A percentile compares a stretch with the other conserved stretches of the same genome.
These are phyloP conservation scores for Oreochromis mossambicus DNA, from an alignment of 2,797 vertebrate species.

Conservation along the genomic window DNA sequence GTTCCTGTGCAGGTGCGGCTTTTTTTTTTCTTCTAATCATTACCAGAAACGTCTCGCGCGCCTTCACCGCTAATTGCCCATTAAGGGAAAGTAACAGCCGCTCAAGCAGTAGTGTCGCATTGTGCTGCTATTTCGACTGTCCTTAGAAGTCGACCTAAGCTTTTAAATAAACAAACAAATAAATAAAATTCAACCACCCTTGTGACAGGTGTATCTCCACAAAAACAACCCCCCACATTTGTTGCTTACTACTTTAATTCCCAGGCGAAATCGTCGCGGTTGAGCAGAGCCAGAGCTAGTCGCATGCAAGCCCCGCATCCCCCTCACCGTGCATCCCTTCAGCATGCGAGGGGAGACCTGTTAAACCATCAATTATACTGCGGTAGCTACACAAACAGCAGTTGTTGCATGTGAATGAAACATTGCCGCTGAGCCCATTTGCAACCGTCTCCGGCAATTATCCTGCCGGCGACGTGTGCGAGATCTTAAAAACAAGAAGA, in stretches of 20 bases:
- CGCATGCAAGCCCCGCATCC: constrained; percentile 43
- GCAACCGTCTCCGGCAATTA: neutral
- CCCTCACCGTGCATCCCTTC: constrained; percentile 28
- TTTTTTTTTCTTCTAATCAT: neutral
- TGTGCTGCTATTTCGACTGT: constrained; percentile 19
- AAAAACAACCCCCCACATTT: neutral
- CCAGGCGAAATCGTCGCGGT: neutral
- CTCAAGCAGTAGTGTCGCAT: constrained; percentile 52
- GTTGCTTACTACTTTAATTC: constrained; percentile 35
- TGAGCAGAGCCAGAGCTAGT: neutral
- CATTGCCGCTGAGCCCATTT: constrained; percentile 17
- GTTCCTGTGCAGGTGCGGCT: neutral
- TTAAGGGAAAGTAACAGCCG: constrained; percentile 43
- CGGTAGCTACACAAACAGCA: constrained; percentile 49
- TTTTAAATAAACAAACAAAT: neutral
- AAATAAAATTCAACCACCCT: neutral
- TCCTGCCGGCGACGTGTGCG: neutral
- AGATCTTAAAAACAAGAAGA: neutral
- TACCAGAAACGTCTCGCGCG: neutral
- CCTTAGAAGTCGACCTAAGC: constrained; percentile 24
- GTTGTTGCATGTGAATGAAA: constrained; percentile 71
- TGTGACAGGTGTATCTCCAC: neutral
- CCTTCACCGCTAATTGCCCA: constrained; percentile 29
- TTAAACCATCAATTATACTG: constrained; percentile 67
- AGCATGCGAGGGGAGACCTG: constrained; percentile 53